Conservation (phyloP, 2,797 vertebrate genomes). For the Acipenser ruthenus region DNA sequence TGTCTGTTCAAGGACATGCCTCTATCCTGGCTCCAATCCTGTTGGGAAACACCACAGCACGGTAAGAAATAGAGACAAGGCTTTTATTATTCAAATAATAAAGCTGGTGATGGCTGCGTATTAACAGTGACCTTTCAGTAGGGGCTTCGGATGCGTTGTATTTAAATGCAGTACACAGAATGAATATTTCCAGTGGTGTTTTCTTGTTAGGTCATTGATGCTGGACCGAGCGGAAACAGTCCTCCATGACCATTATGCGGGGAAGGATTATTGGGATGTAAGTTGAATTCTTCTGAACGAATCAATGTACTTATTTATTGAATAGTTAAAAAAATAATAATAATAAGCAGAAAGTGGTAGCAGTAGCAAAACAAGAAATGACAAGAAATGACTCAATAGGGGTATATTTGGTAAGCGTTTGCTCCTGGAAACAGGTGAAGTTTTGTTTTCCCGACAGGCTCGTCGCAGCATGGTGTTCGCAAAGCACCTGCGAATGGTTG, state of each 20-base stretch:
- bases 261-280: conserved; percentile 95
- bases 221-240: conserved; percentile 93
- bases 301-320: not conserved
- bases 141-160: not conserved
- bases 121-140: not conserved
- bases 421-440: too few relatives aligned
- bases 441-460: conserved; percentile 51
- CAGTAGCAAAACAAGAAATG: too few relatives aligned
- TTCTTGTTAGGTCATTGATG: conserved; percentile 80
- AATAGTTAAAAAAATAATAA: not conserved
- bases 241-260: conserved; percentile 92
- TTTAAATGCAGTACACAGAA: not conserved
- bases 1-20: conserved; percentile 93
- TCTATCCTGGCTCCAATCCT: conserved; percentile 80
- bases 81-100: not conserved
- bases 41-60: conserved; percentile 73
- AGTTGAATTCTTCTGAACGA: conserved; percentile 44
- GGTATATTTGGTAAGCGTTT: too few relatives aligned
- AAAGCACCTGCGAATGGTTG: conserved; percentile 78
- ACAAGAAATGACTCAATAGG: too few relatives aligned
- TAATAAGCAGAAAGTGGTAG: not conserved
- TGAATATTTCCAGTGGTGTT: not conserved
- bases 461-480: conserved; percentile 97
- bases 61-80: conserved; percentile 41
- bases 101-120: not conserved